These are phyloP conservation scores for Pelvicachromis taeniatus DNA, from an alignment of 2,113 vertebrate species.

Conservation along the genomic window DNA sequence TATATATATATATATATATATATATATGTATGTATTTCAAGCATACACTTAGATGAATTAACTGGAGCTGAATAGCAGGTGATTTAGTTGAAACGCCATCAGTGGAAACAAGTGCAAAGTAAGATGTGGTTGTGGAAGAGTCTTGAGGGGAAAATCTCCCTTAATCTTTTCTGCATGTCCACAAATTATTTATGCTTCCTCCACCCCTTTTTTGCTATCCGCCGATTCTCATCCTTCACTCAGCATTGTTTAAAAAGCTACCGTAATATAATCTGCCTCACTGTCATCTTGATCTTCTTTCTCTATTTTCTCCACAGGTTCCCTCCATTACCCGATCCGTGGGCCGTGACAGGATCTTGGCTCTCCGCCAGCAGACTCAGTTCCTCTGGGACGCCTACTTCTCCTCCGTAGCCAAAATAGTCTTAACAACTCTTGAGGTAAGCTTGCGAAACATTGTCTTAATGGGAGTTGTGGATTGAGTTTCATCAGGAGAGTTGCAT, in stretches of 20 bases:
- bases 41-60: not conserved
- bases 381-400: slow-evolving; percentile 82
- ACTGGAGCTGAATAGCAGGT: not conserved
- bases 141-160: not conserved
- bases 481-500: slow-evolving; percentile 23
- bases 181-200: slow-evolving; percentile 31
- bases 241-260: slow-evolving; percentile 10
- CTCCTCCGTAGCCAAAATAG: slow-evolving; percentile 77
- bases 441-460: slow-evolving; percentile 13
- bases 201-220: not conserved
- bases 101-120: not conserved
- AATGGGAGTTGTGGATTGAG: slow-evolving; percentile 16
- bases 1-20: not conserved
- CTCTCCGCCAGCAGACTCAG: slow-evolving; percentile 75
- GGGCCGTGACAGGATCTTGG: slow-evolving; percentile 70
- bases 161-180: slow-evolving; percentile 18
- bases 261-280: slow-evolving; percentile 4
- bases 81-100: not conserved
- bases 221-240: not conserved
- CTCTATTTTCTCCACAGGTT: slow-evolving; percentile 52
- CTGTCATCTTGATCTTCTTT: slow-evolving; percentile 14
- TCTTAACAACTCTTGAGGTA: slow-evolving; percentile 79
- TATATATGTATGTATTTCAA: not conserved
- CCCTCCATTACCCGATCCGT: slow-evolving; percentile 74
- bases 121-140: not conserved